phyloP scores from a whole-genome alignment of 2,797 vertebrate species.

The Pangasius macronema region DNA sequence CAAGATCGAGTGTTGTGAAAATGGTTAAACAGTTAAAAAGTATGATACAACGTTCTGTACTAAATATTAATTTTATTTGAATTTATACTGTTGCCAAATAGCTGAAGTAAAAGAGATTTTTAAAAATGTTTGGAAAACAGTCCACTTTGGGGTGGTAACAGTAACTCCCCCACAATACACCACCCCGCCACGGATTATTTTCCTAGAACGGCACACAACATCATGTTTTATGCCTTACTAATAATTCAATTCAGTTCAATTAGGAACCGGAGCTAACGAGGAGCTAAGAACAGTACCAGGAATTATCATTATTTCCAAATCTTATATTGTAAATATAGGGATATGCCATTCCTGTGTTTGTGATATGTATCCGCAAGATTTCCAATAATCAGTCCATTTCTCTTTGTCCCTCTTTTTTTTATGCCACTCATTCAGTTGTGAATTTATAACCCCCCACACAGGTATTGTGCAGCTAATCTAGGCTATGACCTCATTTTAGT shows the following conservation, averaged over 20 bases:
- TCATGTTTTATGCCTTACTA: not conserved
- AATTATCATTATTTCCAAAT: not conserved
- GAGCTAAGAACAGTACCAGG: not conserved
- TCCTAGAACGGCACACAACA: not conserved
- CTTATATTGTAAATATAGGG: not conserved
- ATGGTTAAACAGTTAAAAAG: not conserved
- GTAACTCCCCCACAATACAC: not conserved
- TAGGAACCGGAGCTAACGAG: not conserved
- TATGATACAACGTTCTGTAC: not conserved
- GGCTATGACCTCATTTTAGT: slow-evolving; percentile 26
- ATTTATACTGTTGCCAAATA: not conserved
- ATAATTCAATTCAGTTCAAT: not conserved
- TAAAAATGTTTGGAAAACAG: not conserved
- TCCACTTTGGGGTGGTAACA: not conserved
- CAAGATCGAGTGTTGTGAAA: not conserved
- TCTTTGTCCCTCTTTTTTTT: not conserved
- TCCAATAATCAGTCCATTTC: not conserved
- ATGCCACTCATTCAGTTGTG: not conserved
- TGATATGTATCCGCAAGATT: not conserved
- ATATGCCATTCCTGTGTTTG: not conserved
- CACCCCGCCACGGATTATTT: not conserved
- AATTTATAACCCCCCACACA: not conserved
- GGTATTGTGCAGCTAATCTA: slow-evolving; percentile 26
- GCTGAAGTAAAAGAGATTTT: not conserved
- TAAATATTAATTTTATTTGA: not conserved